A percentile compares a stretch with the other conserved stretches of the same genome.
phyloP scores from a whole-genome alignment of 2,113 vertebrate species.

The Vombatus ursinus region DNA sequence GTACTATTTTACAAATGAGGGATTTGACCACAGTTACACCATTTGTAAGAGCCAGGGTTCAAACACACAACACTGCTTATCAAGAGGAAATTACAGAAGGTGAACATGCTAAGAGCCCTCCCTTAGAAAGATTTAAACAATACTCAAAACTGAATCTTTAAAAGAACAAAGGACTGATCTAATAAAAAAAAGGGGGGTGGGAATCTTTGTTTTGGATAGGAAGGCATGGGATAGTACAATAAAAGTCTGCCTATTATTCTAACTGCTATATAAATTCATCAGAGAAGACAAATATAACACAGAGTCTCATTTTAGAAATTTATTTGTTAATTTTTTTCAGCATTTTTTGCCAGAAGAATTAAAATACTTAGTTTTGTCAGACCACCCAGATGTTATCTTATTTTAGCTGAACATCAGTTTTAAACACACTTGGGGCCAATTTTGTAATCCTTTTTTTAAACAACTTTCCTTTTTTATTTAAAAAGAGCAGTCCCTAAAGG shows the following conservation, averaged over 20 bases:
- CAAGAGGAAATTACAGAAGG: neutral
- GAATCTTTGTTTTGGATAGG: neutral
- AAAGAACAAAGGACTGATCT: slow-evolving; percentile 11
- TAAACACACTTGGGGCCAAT: neutral
- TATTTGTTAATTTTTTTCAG: neutral
- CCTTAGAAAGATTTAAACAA: neutral
- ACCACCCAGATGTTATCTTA: neutral
- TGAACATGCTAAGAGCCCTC: neutral
- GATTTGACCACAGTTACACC: neutral
- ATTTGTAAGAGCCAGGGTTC: neutral
- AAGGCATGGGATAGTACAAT: neutral
- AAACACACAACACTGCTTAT: neutral
- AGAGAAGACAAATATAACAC: neutral
- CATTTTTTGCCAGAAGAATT: slow-evolving; percentile 8
- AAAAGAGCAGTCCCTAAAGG: slow-evolving; percentile 14
- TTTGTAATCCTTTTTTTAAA: slow-evolving; percentile 5
- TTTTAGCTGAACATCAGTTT: neutral
- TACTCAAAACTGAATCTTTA: slow-evolving; percentile 25
- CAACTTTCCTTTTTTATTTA: neutral
- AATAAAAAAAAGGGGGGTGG: neutral
- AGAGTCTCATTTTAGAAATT: slow-evolving; percentile 3
- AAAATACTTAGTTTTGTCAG: slow-evolving; percentile 27
- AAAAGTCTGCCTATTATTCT: neutral
- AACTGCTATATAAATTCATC: slow-evolving; percentile 2
- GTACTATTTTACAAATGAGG: neutral